Conservation (phyloP, 1,140 invertebrate species). For the Nephotettix cincticeps region DNA sequence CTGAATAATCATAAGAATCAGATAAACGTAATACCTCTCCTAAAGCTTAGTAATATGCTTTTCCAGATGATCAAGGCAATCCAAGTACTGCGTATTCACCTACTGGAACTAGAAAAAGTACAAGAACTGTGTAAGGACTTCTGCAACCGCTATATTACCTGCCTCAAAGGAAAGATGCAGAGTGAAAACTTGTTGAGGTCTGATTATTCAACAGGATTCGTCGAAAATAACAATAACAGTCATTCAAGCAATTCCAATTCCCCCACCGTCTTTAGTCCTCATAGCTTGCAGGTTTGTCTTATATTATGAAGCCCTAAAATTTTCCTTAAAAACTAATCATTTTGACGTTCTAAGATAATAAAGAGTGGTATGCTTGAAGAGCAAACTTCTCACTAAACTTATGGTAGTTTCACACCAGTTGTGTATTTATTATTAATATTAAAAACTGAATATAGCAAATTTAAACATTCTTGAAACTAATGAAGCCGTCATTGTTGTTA, state of each 20-base stretch:
- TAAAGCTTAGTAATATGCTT: no score
- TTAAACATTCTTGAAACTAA: no score
- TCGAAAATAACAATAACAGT: constrained; percentile 52
- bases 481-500: no score
- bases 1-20: no score
- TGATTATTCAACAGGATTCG: constrained; percentile 58
- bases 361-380: no score
- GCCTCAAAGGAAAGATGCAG: constrained; percentile 95
- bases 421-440: no score
- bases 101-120: constrained; percentile 93
- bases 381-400: no score
- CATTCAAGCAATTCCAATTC: constrained; percentile 57
- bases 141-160: constrained; percentile 94
- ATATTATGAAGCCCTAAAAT: background rate
- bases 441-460: no score
- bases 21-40: no score
- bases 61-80: constrained; percentile 95
- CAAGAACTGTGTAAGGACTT: constrained; percentile 97
- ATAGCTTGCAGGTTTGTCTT: constrained; percentile 41
- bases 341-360: no score
- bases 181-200: constrained; percentile 85
- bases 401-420: no score
- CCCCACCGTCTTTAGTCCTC: constrained; percentile 38
- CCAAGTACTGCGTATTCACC: constrained; percentile 93
- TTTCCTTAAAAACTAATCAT: background rate